Evolutionary conservation across 2,113 vertebrate species (phyloP).

Genomic region (Eonycteris spelaea): DNA sequence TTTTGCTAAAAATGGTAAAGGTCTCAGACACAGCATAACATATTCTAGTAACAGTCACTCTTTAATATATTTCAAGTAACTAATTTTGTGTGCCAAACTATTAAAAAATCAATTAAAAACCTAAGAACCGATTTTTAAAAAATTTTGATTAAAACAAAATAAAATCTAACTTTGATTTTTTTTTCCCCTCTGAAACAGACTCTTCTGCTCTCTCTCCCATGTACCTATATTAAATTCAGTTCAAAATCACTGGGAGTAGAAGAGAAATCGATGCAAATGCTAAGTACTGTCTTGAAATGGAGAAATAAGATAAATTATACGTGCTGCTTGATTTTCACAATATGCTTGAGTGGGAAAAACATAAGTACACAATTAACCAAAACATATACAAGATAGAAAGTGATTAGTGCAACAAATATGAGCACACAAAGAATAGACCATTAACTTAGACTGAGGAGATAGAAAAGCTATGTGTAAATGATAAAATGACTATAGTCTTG

Average conservation of each 20-base stretch:
- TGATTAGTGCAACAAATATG: not conserved
- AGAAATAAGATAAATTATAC: not conserved
- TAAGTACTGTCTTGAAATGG: not conserved
- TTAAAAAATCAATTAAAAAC: not conserved
- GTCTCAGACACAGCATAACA: not conserved
- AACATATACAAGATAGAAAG: not conserved
- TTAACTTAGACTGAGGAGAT: not conserved
- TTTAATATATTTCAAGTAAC: not conserved
- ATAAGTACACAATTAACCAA: not conserved
- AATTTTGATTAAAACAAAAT: not conserved
- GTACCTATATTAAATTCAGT: not conserved
- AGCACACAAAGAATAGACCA: not conserved
- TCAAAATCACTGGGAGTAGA: fast-evolving
- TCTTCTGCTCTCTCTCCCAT: not conserved
- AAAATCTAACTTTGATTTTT: not conserved
- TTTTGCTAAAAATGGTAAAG: not conserved
- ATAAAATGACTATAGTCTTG: not conserved
- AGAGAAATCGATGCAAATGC: not conserved
- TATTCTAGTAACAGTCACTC: not conserved
- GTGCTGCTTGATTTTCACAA: not conserved
- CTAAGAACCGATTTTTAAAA: not conserved
- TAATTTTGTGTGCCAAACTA: not conserved
- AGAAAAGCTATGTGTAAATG: not conserved
- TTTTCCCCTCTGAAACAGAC: not conserved
- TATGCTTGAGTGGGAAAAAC: not conserved